phyloP scores from a whole-genome alignment of 1,140 invertebrate species.

The Orussus abietinus region DNA sequence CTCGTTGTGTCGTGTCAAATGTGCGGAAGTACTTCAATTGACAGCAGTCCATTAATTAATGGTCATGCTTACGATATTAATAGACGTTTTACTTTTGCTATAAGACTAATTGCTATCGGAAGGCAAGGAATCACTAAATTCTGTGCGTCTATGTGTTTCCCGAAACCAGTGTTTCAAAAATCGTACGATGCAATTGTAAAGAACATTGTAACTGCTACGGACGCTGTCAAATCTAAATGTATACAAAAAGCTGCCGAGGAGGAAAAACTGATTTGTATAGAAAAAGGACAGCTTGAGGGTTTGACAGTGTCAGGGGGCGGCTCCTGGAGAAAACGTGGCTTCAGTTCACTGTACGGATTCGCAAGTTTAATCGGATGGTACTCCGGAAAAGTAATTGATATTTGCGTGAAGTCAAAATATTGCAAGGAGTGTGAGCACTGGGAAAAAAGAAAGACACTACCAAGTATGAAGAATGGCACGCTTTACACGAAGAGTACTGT shows the following conservation, averaged over 20 bases:
- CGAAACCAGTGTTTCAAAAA: neutral
- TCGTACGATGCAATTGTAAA: neutral
- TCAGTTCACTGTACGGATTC: slow-evolving; percentile 2
- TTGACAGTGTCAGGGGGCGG: slow-evolving; percentile 6
- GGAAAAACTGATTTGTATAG: neutral
- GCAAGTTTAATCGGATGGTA: slow-evolving; percentile 4
- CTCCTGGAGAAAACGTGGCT: slow-evolving; percentile 1
- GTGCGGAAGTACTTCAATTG: neutral
- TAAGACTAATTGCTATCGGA: neutral
- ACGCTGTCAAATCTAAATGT: neutral
- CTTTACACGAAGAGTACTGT: slow-evolving; percentile 1
- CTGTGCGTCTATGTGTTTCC: neutral
- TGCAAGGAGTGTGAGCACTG: slow-evolving; percentile 3
- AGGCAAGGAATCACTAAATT: neutral
- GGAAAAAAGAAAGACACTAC: slow-evolving; percentile 2
- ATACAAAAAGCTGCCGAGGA: neutral
- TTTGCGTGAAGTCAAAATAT: slow-evolving; percentile 5
- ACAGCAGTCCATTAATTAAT: slow-evolving; percentile 3
- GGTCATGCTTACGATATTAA: slow-evolving; percentile 1
- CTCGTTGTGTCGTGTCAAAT: neutral
- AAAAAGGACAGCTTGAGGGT: slow-evolving; percentile 1
- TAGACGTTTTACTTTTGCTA: neutral
- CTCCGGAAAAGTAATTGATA: slow-evolving; percentile 3
- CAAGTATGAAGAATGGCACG: slow-evolving; percentile 4
- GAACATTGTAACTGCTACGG: neutral